Evolutionary conservation across 2,797 vertebrate genomes (phyloP).

Genomic region (Kryptolebias ocellatus): DNA sequence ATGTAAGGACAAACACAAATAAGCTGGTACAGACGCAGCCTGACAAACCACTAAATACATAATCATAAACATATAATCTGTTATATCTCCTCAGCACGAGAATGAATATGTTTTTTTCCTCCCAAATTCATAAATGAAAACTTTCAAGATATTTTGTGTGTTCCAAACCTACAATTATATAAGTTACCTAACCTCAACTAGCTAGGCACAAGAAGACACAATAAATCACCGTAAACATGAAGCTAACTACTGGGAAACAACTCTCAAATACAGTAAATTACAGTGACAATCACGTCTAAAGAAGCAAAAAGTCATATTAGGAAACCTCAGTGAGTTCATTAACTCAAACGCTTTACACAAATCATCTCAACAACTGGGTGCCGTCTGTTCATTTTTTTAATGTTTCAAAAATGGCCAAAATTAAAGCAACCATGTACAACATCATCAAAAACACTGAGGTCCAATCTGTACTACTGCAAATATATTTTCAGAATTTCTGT

Average conservation of each 20-base stretch:
- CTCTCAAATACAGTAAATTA: slow-evolving; percentile 25
- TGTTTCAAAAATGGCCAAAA: slow-evolving; percentile 82
- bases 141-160: slow-evolving; percentile 16
- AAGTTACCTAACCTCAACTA: slow-evolving; percentile 21
- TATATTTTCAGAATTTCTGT: too few species aligned
- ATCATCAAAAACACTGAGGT: too few species aligned
- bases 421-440: slow-evolving; percentile 47
- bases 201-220: slow-evolving; percentile 30
- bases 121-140: slow-evolving; percentile 2
- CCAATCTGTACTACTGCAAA: too few species aligned
- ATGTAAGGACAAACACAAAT: slow-evolving; percentile 53
- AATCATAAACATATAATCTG: slow-evolving; percentile 32
- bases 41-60: slow-evolving; percentile 51
- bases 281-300: slow-evolving; percentile 26
- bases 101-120: slow-evolving; percentile 14
- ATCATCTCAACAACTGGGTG: slow-evolving; percentile 43
- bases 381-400: slow-evolving; percentile 75
- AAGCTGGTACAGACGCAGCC: slow-evolving; percentile 44
- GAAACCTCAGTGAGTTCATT: slow-evolving; percentile 71
- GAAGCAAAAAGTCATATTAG: slow-evolving; percentile 7
- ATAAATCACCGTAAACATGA: slow-evolving; percentile 30
- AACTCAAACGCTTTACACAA: slow-evolving; percentile 70
- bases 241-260: slow-evolving; percentile 48
- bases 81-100: slow-evolving; percentile 7
- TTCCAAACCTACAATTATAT: slow-evolving; percentile 15